These are phyloP conservation scores for Centropus bengalensis DNA, from an alignment of 2,113 vertebrate genomes.

Conservation along the genomic window DNA sequence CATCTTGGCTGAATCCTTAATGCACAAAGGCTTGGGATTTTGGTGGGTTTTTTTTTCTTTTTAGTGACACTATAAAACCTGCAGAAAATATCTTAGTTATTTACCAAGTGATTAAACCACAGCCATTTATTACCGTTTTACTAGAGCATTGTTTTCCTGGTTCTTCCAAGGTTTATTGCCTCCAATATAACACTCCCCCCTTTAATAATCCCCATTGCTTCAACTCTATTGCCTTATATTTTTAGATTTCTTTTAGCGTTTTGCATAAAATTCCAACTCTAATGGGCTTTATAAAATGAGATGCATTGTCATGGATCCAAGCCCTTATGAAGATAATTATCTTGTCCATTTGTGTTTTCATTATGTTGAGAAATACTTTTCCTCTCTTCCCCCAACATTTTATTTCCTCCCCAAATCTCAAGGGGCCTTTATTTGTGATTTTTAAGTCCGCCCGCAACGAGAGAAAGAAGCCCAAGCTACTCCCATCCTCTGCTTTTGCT, in stretches of 20 bases:
- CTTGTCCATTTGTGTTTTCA: constrained; percentile 70
- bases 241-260: constrained; percentile 71
- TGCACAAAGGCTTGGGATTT: background rate
- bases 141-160: constrained; percentile 71
- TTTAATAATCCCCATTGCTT: constrained; percentile 75
- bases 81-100: constrained; percentile 71
- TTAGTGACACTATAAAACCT: constrained; percentile 61
- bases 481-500: background rate
- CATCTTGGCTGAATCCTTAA: constrained; percentile 65
- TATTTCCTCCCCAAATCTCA: background rate
- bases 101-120: constrained; percentile 79
- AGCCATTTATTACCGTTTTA: constrained; percentile 74
- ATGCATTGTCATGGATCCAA: constrained; percentile 66
- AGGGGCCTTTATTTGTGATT: background rate
- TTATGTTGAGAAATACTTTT: constrained; percentile 57
- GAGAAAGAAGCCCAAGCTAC: background rate
- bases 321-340: constrained; percentile 72
- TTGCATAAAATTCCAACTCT: constrained; percentile 72
- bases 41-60: constrained; percentile 35
- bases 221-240: constrained; percentile 72
- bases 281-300: constrained; percentile 75
- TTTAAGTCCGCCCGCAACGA: background rate
- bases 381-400: background rate
- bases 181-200: constrained; percentile 58
- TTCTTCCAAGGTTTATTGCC: constrained; percentile 73